A percentile compares a stretch with the other conserved stretches of the same genome.
phyloP scores from a whole-genome alignment of 2,113 vertebrate species.

The Myotis davidii region DNA sequence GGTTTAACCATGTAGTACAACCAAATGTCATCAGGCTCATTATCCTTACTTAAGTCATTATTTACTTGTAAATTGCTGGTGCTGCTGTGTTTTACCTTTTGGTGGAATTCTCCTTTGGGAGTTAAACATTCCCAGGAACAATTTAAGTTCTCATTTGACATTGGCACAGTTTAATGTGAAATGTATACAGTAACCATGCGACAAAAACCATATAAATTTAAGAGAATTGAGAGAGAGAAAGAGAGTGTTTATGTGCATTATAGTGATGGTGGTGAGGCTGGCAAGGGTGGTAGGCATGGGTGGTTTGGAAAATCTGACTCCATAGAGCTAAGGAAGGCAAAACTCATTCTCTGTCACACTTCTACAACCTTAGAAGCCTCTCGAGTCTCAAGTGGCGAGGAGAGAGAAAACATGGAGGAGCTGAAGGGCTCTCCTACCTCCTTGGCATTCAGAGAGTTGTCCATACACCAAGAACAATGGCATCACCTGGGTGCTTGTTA shows the following conservation, averaged over 20 bases:
- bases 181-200: background rate
- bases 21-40: background rate
- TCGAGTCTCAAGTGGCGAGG: background rate
- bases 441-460: background rate
- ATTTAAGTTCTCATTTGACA: slow-evolving; percentile 19
- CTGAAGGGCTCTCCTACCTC: background rate
- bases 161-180: background rate
- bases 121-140: background rate
- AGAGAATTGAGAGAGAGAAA: background rate
- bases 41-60: background rate
- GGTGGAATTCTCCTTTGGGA: slow-evolving; percentile 8
- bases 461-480: background rate
- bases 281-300: rapidly evolving
- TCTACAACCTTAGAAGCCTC: background rate
- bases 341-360: background rate
- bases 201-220: background rate
- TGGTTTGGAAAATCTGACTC: background rate
- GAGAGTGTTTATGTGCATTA: background rate
- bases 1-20: background rate
- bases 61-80: slow-evolving; percentile 7
- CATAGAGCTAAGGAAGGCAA: background rate
- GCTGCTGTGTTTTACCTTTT: background rate
- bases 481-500: background rate
- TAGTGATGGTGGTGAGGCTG: background rate
- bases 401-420: background rate